These are phyloP conservation scores for Polymixis flavicincta DNA, from an alignment of 2,888 invertebrate genomes.

Conservation along the genomic window DNA sequence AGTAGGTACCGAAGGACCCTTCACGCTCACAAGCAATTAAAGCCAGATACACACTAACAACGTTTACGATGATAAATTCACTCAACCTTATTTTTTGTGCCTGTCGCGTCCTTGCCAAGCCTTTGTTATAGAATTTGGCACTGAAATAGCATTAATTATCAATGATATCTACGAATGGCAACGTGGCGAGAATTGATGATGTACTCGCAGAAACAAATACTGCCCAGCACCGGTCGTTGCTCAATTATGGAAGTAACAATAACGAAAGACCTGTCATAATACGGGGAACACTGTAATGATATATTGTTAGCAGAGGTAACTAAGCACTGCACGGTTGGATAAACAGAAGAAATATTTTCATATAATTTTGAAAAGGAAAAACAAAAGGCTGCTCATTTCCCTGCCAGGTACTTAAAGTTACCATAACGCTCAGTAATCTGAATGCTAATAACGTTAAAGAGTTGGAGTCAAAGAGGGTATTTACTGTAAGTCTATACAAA, in stretches of 20 bases:
- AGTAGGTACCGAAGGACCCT: not conserved
- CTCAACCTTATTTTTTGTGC: constrained; percentile 59
- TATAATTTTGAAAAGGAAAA: not conserved
- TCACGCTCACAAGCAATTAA: constrained; percentile 33
- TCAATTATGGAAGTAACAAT: constrained; percentile 53
- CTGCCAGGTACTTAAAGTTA: constrained; percentile 12
- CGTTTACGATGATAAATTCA: constrained; percentile 54
- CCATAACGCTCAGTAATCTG: constrained; percentile 4
- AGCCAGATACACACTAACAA: constrained; percentile 36
- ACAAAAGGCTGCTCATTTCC: not conserved
- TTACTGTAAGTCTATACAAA: constrained; percentile 24
- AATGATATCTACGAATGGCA: constrained; percentile 43
- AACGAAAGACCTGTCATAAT: constrained; percentile 51
- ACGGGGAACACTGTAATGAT: constrained; percentile 22
- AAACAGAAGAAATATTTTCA: not conserved
- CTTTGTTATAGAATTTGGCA: constrained; percentile 64
- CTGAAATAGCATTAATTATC: constrained; percentile 61
- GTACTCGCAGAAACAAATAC: constrained; percentile 43
- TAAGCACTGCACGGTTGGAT: not conserved
- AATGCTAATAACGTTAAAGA: constrained; percentile 16
- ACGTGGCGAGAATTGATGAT: constrained; percentile 59
- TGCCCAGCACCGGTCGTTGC: constrained; percentile 32
- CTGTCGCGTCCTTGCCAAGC: constrained; percentile 44
- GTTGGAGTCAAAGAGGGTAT: constrained; percentile 19
- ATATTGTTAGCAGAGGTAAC: constrained; percentile 17